phyloP scores from a whole-genome alignment of 2,797 vertebrate genomes.

The Siniperca undulata region DNA sequence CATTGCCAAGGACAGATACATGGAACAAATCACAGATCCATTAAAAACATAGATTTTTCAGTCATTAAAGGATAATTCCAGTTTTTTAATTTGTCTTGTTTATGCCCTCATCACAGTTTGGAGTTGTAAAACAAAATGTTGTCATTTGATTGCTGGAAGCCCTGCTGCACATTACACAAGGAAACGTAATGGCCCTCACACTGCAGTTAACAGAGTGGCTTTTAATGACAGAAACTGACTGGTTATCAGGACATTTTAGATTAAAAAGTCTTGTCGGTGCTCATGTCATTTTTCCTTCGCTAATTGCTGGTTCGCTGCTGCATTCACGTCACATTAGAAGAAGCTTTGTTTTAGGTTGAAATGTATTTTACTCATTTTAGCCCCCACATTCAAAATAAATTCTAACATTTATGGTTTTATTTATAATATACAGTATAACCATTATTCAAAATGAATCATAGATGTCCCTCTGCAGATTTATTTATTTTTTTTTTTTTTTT shows the following conservation, averaged over 20 bases:
- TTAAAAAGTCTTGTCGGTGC: background rate
- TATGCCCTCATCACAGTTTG: background rate
- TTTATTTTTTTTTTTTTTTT: too few species aligned
- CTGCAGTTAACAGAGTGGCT: background rate
- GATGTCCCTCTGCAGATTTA: too few species aligned
- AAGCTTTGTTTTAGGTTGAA: background rate
- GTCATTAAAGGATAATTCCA: background rate
- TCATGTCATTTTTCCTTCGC: background rate
- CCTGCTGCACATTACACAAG: background rate
- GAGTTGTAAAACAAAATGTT: background rate
- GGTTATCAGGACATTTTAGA: background rate
- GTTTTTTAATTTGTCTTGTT: background rate
- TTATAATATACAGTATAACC: background rate
- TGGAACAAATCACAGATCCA: background rate
- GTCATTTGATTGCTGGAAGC: background rate
- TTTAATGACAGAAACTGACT: background rate
- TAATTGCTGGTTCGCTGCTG: background rate
- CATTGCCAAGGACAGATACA: background rate
- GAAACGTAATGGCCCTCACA: background rate
- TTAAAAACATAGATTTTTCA: background rate
- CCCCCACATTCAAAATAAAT: background rate
- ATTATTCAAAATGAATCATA: background rate
- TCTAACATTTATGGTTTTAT: background rate
- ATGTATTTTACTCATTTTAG: background rate
- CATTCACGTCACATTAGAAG: background rate